Base-by-base conservation (phyloP, 2,888 invertebrate genomes). In the Trichogramma dendrolimi region DNA sequence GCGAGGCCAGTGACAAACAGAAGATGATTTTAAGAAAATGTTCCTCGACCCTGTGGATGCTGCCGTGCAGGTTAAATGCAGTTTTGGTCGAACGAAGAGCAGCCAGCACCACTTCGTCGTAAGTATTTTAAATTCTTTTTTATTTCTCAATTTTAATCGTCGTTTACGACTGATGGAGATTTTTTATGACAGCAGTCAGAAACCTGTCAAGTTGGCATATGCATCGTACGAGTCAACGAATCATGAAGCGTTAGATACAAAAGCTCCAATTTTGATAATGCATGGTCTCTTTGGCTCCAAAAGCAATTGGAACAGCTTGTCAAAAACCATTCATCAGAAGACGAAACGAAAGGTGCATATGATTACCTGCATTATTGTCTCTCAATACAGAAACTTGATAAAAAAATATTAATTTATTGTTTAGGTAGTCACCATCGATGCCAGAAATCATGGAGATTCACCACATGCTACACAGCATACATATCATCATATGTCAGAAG, bases 401-500 rank as follows among this genome's bases (percentile, higher is more conserved):
- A 2, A 27, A 62, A 48, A 52, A 59, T 65, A 68, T 42, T 65
- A 55, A 11, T 62, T 53, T 60, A 55, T 14, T 14, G 50, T 55
- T 27, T 61, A 87, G 86, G 82, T 94, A 0, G 84, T 92, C 65
- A 83, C 90, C 5, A 83, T 96, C 43, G 98, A 98, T 81, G 90
- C 92, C 5, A 84, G 97, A 75, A 97, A 98, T 80, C 98, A 98
- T 80, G 98, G 97, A 0, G 93, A 94, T 67, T 96, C 96, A 74
- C 89, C 91, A 1, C 95, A 96, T 75, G 81, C 87, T 0, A 69
- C 82, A 0, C 83, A 86, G 0, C 90, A 94, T 80, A 85, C 83
- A 39, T 96, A 94, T 74, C 79, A 82, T 7, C 84, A 86, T 48
- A 85, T 96, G 84, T 87, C 89, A 0, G 82, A 81, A 58, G 97